Evolutionary conservation across 2,797 vertebrate species (phyloP), one percentile per base, ranked within the genome.

Genomic region (Uromys caudimaculatus): DNA sequence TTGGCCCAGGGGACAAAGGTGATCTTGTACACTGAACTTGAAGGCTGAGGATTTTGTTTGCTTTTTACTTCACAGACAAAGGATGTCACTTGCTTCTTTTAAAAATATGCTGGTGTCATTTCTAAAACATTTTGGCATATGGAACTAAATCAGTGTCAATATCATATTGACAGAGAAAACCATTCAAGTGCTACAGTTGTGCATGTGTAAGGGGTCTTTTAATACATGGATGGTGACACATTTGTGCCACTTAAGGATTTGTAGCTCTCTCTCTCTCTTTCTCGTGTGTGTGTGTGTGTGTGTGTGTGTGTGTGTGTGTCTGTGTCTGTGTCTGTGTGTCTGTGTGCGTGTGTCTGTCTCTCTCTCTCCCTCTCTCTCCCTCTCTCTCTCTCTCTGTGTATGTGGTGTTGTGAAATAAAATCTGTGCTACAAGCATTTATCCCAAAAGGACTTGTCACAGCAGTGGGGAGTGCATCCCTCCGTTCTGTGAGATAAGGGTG

Each of bases 401-500:
- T 75, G n/a, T 54, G 58, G 79, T 79, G 54, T 90, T 95, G 50
- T 58, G 41, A 92, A 93, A 60, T 38, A 77, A 95, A 82, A 87
- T 90, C 79, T 75, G 27, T 62, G 32, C 50, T 38, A 0, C 52
- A 76, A 60, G 41, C 56, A 62, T 71, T 52, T 50, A 79, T 58
- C 86, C 71, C 93, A 88, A 91, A 90, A 47, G 95, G 84, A 69
- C 52, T 58, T 24, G 56, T 64, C 88, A 82, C 67, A 16, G 83
- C 1, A 0, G 8, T 87, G 56, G 58, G 69, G 89, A 86, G 87
- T 24, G 41, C 32, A 50, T 69, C 71, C 90, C 89, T 95, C 75
- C 5, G 94, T 84, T 96, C 76, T 10, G 50, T 44, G 82, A 95
- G 96, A 89, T 92, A 95, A 94, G 81, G 76, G 89, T 95, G 96